Percentiles rank a stretch among this genome's conserved stretches.
Evolutionary conservation across 2,888 invertebrate species (phyloP).

Genomic region (Drosophila siamana): DNA sequence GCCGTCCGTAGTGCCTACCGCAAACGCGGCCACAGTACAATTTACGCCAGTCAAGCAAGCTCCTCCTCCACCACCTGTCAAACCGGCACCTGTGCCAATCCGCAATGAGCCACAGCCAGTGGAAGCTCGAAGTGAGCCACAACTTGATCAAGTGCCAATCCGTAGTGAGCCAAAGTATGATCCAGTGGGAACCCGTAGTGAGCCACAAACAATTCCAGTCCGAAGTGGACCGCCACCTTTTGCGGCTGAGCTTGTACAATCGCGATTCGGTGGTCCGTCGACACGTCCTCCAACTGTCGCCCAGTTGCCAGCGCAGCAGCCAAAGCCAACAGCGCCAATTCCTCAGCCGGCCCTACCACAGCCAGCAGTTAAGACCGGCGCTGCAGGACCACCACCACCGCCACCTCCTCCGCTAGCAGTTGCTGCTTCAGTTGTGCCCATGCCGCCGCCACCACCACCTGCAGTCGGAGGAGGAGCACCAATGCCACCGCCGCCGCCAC

Average conservation of each 20-base stretch:
- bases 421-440: constrained; percentile 22
- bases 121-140: background rate
- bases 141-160: background rate
- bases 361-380: background rate
- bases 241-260: background rate
- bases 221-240: background rate
- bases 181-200: background rate
- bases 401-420: constrained; percentile 23
- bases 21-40: constrained; percentile 22
- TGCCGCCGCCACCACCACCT: constrained; percentile 50
- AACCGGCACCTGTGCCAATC: constrained; percentile 4
- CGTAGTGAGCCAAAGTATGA: background rate
- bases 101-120: constrained; percentile 11
- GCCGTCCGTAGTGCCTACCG: constrained; percentile 44
- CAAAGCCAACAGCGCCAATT: constrained; percentile 12
- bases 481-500: constrained; percentile 55
- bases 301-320: constrained; percentile 5
- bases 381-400: constrained; percentile 27
- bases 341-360: constrained; percentile 27
- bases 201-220: background rate
- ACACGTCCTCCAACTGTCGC: background rate
- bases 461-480: constrained; percentile 38
- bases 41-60: constrained; percentile 28
- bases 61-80: constrained; percentile 17
- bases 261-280: background rate